A percentile compares a stretch with the other conserved stretches of the same genome.
These are phyloP conservation scores for Cephus pulcher DNA, from an alignment of 2,888 invertebrate species.

Conservation along the genomic window DNA sequence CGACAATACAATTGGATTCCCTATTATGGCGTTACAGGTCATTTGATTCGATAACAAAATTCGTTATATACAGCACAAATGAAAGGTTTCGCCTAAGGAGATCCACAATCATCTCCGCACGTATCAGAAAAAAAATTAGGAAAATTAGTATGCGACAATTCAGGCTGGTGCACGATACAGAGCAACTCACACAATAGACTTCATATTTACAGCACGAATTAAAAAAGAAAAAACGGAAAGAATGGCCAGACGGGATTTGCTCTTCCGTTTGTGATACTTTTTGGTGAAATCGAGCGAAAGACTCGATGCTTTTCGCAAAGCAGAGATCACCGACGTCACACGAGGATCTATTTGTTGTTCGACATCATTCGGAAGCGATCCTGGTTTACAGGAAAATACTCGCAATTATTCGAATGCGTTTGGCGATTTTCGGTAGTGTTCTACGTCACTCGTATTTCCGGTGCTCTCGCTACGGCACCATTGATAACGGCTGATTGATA, in stretches of 20 bases:
- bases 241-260: not conserved
- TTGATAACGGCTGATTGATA: not conserved
- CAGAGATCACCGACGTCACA: not conserved
- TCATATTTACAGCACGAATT: not conserved
- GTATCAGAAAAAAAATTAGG: not conserved
- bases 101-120: not conserved
- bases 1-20: not conserved
- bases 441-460: not conserved
- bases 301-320: not conserved
- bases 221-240: slow-evolving; percentile 10
- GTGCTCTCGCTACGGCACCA: not conserved
- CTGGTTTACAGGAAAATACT: not conserved
- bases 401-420: not conserved
- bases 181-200: slow-evolving; percentile 4
- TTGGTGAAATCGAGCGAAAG: not conserved
- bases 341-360: not conserved
- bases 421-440: not conserved
- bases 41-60: not conserved
- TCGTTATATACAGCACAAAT: not conserved
- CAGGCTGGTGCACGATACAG: not conserved
- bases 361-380: not conserved
- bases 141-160: not conserved
- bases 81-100: not conserved
- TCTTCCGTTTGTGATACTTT: not conserved
- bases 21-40: not conserved